phyloP scores from a whole-genome alignment of 2,888 invertebrate genomes.

The Andrena haemorrhoa region DNA sequence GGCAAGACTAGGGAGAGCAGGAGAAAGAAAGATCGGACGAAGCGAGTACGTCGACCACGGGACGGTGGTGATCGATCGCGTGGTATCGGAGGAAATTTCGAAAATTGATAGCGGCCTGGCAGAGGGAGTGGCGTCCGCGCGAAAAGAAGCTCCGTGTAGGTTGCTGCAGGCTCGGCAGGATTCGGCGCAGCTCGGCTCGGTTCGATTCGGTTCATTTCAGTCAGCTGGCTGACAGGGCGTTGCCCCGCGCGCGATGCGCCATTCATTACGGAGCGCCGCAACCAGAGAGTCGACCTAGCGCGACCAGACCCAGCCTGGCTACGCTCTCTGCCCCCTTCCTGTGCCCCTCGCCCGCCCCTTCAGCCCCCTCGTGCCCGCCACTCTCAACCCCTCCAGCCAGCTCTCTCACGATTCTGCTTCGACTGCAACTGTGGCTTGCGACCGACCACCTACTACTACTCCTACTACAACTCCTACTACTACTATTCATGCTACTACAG shows the following conservation, averaged over 20 bases:
- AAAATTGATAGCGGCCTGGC: constrained; percentile 6
- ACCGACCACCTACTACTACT: constrained; percentile 63
- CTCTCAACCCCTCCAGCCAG: constrained; percentile 27
- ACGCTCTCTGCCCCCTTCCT: constrained; percentile 17
- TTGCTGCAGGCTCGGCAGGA: constrained; percentile 14
- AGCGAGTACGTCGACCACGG: too few relatives aligned
- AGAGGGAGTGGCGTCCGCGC: constrained; percentile 42
- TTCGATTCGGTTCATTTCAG: constrained; percentile 80
- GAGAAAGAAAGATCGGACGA: too few relatives aligned
- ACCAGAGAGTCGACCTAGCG: constrained; percentile 78
- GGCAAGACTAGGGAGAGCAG: too few relatives aligned
- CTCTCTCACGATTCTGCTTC: constrained; percentile 63
- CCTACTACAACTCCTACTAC: constrained; percentile 58
- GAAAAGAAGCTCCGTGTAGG: constrained; percentile 15
- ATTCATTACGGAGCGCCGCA: constrained; percentile 81
- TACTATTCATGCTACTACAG: constrained; percentile 44
- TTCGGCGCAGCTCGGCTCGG: constrained; percentile 70
- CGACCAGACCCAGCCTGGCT: constrained; percentile 71
- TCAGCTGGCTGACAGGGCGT: constrained; percentile 83
- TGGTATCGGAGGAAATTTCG: background rate
- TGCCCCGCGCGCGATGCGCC: constrained; percentile 79
- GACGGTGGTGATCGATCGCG: background rate
- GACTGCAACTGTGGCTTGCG: constrained; percentile 58
- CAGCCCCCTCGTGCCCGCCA: constrained; percentile 28
- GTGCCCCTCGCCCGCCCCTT: constrained; percentile 10